A percentile compares a stretch with the other conserved stretches of the same genome.
These are phyloP conservation scores for Fregata magnificens DNA, from an alignment of 2,113 vertebrate genomes.

Conservation along the genomic window DNA sequence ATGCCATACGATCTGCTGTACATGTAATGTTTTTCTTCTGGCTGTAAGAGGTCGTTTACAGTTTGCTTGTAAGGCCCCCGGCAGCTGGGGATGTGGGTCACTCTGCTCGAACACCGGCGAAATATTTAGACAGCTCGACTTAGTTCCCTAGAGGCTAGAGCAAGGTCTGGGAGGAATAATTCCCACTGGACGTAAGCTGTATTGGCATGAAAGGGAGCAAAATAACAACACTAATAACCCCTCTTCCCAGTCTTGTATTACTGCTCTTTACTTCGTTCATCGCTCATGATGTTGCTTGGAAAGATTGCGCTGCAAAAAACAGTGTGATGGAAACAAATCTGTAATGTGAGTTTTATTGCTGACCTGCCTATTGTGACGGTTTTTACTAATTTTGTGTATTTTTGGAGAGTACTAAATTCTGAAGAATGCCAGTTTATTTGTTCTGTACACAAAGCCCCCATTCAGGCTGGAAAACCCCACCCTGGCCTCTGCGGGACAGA, in stretches of 20 bases:
- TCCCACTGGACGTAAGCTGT: neutral
- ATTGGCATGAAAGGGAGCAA: neutral
- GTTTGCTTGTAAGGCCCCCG: neutral
- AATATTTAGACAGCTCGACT: neutral
- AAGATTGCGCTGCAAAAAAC: neutral
- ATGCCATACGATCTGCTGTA: neutral
- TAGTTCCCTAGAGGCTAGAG: neutral
- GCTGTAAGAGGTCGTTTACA: neutral
- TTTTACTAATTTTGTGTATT: neutral
- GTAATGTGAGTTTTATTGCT: neutral
- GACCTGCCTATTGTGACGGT: neutral
- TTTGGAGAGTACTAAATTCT: neutral
- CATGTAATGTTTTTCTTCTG: neutral
- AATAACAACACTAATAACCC: neutral
- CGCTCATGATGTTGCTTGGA: neutral
- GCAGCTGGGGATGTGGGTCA: neutral
- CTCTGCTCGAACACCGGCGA: accelerated
- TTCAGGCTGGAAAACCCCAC: neutral
- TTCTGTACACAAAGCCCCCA: neutral
- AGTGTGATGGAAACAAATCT: neutral
- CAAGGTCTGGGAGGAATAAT: neutral
- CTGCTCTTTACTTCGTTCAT: neutral
- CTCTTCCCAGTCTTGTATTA: neutral
- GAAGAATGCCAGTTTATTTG: neutral
- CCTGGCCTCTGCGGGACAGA: neutral